Evolutionary conservation across 92 coral and sea anemone species (phyloP), one percentile per base, ranked within the genome.

Genomic region (Actinostola sp.): DNA sequence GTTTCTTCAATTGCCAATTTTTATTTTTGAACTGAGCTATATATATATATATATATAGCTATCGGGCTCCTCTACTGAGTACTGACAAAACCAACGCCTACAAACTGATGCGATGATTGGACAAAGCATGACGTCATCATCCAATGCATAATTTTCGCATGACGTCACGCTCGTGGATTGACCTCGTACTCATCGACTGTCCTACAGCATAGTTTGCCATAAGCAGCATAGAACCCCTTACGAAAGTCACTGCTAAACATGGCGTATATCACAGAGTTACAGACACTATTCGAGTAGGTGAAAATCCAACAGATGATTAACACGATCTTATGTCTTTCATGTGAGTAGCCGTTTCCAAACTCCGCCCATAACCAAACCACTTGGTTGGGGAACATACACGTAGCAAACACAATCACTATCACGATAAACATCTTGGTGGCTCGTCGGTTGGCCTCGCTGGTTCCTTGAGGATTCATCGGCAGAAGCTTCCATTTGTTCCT

Each of bases 371-470:
- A 28, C 98, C 96, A 90, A 25, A 88, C 62, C 3, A 86, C 92
- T 70, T 90, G 92, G 48, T 93, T 93, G 0, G 98, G 98, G 36
- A 90, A 81, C 88, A 86, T 93, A 10, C 89, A 90, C 6, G 83
- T 34, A 26, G 96, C 92, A 48, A 93, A 93, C n/a, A 93, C 97
- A 8, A 86, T 80, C 0, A 93, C 98, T 1, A 93, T 79, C 10
- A 86, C 98, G 19, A 86, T 84, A 30, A 93, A 93, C 98, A 93
- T 93, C 75, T 93, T 93, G 7, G 96, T 89, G 0, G 93, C 96
- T 17, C 85, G 80, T 52, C 82, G 72, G 52, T 93, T 93, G 0
- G 90, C 91, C 41, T 87, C 97, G 41, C 78, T 86, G 27, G 71
- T 61, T 13, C 82, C 92, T 35, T 77, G 64, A 6, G 59, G 41